Conservation (phyloP, 1,140 invertebrate species). For the Aphis gossypii region DNA sequence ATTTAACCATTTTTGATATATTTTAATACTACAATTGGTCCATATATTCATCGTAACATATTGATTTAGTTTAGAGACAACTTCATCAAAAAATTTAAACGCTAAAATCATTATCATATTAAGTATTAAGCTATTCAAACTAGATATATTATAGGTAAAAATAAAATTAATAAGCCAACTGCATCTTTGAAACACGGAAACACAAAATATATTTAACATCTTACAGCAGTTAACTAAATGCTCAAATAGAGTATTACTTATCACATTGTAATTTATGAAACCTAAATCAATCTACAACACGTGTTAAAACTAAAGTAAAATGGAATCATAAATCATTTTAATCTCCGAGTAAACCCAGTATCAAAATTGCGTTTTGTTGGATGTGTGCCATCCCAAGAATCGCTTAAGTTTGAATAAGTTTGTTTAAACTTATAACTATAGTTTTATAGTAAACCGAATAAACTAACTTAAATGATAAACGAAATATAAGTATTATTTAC, state of each 20-base stretch:
- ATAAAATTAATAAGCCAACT: not conserved
- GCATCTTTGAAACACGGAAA: not conserved
- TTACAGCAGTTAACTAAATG: not conserved
- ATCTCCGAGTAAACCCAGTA: not conserved
- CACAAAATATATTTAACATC: not conserved
- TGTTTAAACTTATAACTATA: not conserved
- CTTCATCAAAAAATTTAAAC: too few relatives aligned
- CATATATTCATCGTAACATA: not conserved
- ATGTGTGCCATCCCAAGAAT: not conserved
- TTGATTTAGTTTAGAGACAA: not conserved
- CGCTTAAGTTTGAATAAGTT: conserved; percentile 32
- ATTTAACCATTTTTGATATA: not conserved
- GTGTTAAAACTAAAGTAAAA: conserved; percentile 5
- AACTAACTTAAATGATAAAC: not conserved
- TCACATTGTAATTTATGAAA: not conserved
- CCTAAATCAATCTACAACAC: conserved; percentile 9
- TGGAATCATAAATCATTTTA: conserved; percentile 29
- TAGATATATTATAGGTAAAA: not conserved
- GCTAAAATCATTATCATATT: not conserved
- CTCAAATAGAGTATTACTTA: not conserved
- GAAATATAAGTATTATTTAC: not conserved
- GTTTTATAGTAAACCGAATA: not conserved
- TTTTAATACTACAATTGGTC: not conserved
- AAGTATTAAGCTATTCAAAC: not conserved
- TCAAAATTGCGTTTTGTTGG: not conserved